A percentile compares a stretch with the other conserved stretches of the same genome.
Evolutionary conservation across 2,797 vertebrate genomes (phyloP).

Genomic region (Sebastes diaconus): DNA sequence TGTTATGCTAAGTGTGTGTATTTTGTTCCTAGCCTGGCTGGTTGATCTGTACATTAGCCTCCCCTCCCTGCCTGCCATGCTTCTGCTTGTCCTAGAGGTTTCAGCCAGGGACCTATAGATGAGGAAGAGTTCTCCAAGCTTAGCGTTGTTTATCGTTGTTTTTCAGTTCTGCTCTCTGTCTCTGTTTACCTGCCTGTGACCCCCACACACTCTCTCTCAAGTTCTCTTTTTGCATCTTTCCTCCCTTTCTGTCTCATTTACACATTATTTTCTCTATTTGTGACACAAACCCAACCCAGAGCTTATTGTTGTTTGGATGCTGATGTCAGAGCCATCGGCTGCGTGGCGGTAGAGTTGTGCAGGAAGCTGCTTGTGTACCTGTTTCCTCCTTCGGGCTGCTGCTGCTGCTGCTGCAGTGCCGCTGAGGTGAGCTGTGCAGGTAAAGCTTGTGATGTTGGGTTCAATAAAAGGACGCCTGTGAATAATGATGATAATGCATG

Average conservation of each 20-base stretch:
- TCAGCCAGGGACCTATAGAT: neutral
- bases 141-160: neutral
- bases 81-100: constrained; percentile 16
- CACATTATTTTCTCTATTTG: neutral
- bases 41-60: constrained; percentile 9
- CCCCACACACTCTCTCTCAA: neutral
- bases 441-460: constrained; percentile 1
- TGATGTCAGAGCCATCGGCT: constrained; percentile 9
- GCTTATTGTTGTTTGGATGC: neutral
- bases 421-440: constrained; percentile 10
- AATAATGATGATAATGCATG: neutral
- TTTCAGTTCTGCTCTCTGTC: neutral
- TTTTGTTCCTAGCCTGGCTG: constrained; percentile 1
- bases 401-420: neutral
- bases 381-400: neutral
- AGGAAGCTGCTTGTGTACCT: neutral
- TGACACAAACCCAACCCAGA: neutral
- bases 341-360: neutral
- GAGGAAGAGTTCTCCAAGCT: neutral
- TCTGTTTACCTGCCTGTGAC: neutral
- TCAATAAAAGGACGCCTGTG: constrained; percentile 14
- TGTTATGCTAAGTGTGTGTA: neutral
- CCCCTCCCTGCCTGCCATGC: neutral
- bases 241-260: neutral
- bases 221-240: neutral